phyloP scores from a whole-genome alignment of 1,140 invertebrate genomes.

The Brachionus plicatilis region DNA sequence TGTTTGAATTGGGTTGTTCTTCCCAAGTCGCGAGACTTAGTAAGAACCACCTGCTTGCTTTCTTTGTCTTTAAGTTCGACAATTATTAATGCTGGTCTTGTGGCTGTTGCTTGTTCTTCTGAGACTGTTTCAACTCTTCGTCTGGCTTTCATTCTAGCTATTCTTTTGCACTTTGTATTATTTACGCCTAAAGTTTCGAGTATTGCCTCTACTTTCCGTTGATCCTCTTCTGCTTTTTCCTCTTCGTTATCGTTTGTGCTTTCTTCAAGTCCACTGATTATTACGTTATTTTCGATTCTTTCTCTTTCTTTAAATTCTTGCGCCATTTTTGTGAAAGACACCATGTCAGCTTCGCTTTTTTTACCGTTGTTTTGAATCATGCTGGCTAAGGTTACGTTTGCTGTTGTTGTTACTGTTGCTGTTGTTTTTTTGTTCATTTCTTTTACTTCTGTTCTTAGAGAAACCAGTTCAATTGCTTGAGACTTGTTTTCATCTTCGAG shows the following conservation, averaged over 20 bases:
- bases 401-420: too few relatives aligned
- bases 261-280: not conserved
- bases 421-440: too few relatives aligned
- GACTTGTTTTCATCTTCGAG: not conserved
- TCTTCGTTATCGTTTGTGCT: not conserved
- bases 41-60: not conserved
- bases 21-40: not conserved
- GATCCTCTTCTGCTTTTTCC: not conserved
- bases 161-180: not conserved
- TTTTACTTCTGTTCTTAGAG: too few relatives aligned
- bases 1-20: not conserved
- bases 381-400: too few relatives aligned
- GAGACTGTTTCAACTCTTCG: not conserved
- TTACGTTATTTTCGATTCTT: not conserved
- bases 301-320: too few relatives aligned
- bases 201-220: not conserved
- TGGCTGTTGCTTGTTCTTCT: not conserved
- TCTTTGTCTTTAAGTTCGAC: not conserved
- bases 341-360: too few relatives aligned
- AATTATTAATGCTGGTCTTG: not conserved
- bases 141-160: not conserved
- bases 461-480: not conserved
- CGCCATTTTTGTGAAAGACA: too few relatives aligned
- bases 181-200: not conserved
- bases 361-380: too few relatives aligned